Evolutionary conservation across 2,888 invertebrate species (phyloP).

Genomic region (Pelosia muscerda): DNA sequence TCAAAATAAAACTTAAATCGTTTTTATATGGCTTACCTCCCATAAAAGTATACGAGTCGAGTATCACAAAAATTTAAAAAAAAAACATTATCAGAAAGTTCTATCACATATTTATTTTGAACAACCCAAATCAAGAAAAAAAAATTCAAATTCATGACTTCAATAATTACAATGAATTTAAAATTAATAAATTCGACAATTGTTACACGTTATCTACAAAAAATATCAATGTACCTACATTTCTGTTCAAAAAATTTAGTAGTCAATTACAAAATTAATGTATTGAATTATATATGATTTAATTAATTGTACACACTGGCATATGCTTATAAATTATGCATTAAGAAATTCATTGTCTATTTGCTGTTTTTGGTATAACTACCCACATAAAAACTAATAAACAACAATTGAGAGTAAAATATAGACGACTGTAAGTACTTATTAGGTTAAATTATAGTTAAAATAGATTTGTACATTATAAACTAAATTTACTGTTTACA

Average conservation of each 20-base stretch:
- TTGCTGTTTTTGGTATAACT: too few relatives aligned
- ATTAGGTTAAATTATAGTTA: too few relatives aligned
- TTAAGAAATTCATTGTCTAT: too few relatives aligned
- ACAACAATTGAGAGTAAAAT: too few relatives aligned
- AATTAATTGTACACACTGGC: slow-evolving; percentile 34
- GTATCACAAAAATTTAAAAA: slow-evolving; percentile 10
- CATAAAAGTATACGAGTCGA: not conserved
- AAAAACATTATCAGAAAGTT: slow-evolving; percentile 40
- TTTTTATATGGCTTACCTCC: not conserved
- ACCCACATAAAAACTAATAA: too few relatives aligned
- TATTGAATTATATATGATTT: not conserved
- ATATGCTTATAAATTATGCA: too few relatives aligned
- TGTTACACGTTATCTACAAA: slow-evolving; percentile 58
- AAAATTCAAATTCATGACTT: slow-evolving; percentile 45
- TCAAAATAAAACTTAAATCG: too few relatives aligned
- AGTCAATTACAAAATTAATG: slow-evolving; percentile 24
- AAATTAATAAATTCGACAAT: slow-evolving; percentile 69
- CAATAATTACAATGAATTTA: slow-evolving; percentile 40
- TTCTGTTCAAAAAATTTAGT: slow-evolving; percentile 32
- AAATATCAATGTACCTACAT: slow-evolving; percentile 32
- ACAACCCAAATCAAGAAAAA: slow-evolving; percentile 55
- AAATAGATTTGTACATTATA: too few relatives aligned
- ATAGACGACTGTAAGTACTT: too few relatives aligned
- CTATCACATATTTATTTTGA: slow-evolving; percentile 66
- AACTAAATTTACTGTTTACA: too few relatives aligned